Conservation (phyloP, 2,888 invertebrate species). For the Callyntrura sp. region DNA sequence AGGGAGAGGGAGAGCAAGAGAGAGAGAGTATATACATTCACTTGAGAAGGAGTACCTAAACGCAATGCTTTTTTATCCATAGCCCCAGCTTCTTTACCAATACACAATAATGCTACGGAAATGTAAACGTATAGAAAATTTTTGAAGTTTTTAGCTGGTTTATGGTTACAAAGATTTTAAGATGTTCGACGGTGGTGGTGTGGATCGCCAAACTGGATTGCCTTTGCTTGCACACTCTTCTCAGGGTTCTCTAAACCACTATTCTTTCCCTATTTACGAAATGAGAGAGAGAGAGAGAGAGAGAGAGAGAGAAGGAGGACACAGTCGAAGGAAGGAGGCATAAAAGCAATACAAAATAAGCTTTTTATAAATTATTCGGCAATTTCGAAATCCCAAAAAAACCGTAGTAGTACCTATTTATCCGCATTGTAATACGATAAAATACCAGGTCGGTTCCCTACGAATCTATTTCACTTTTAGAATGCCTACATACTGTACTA, state of each 20-base stretch:
- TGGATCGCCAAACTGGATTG: not conserved
- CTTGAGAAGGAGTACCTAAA: constrained; percentile 24
- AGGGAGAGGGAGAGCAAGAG: no score
- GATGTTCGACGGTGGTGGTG: constrained; percentile 23
- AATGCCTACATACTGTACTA: not conserved
- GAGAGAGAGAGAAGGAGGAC: not conserved
- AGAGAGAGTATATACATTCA: constrained; percentile 51
- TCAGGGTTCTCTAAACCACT: constrained; percentile 2
- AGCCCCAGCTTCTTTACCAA: not conserved
- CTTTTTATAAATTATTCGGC: constrained; percentile 50
- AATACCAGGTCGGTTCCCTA: no score
- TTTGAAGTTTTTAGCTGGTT: constrained; percentile 54
- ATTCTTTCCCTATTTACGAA: constrained; percentile 34
- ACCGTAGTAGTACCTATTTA: not conserved
- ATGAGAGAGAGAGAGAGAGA: constrained; percentile 13
- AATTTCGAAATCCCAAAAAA: constrained; percentile 21
- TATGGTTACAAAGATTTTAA: constrained; percentile 59
- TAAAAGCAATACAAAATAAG: constrained; percentile 64
- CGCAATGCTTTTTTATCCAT: no score
- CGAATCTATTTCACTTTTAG: not conserved
- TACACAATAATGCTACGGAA: constrained; percentile 66
- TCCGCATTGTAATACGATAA: not conserved
- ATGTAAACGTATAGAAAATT: constrained; percentile 50
- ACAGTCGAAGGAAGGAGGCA: constrained; percentile 12
- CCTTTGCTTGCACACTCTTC: not conserved